Conservation (phyloP, 1,140 invertebrate species). For the Orius insidiosus region DNA sequence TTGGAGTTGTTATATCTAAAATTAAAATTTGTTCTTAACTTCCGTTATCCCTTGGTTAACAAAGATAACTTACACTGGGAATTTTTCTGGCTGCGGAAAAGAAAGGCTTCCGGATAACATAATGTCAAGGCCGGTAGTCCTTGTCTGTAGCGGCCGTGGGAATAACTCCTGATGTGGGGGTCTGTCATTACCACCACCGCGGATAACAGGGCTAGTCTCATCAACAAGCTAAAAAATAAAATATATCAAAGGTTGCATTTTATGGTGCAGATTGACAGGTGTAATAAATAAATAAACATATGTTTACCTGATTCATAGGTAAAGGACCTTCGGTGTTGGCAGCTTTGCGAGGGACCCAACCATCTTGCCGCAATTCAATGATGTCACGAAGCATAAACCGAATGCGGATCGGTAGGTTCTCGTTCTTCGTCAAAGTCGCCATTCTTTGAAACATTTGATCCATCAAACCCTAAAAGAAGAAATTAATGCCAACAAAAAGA, state of each 20-base stretch:
- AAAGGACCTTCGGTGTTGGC: slow-evolving; percentile 65
- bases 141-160: slow-evolving; percentile 34
- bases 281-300: neutral
- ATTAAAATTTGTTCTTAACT: no score
- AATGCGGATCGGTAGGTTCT: slow-evolving; percentile 80
- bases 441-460: slow-evolving; percentile 94
- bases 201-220: slow-evolving; percentile 6
- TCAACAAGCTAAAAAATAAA: slow-evolving; percentile 11
- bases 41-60: no score
- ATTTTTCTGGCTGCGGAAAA: slow-evolving; percentile 15
- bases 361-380: slow-evolving; percentile 74
- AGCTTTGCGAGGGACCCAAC: slow-evolving; percentile 69
- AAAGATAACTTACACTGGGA: slow-evolving; percentile 8
- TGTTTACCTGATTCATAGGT: slow-evolving; percentile 66
- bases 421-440: slow-evolving; percentile 53
- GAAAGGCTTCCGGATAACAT: slow-evolving; percentile 27
- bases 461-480: slow-evolving; percentile 45
- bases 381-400: slow-evolving; percentile 92
- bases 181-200: slow-evolving; percentile 26
- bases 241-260: no score
- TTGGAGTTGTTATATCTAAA: slow-evolving; percentile 21
- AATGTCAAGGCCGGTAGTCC: slow-evolving; percentile 33
- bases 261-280: neutral
- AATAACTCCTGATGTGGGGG: slow-evolving; percentile 28
- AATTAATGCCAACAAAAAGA: no score